Evolutionary conservation across 1,140 invertebrate genomes (phyloP), one percentile per base, ranked within the genome.

Genomic region (Ceratosolen solmsi): DNA sequence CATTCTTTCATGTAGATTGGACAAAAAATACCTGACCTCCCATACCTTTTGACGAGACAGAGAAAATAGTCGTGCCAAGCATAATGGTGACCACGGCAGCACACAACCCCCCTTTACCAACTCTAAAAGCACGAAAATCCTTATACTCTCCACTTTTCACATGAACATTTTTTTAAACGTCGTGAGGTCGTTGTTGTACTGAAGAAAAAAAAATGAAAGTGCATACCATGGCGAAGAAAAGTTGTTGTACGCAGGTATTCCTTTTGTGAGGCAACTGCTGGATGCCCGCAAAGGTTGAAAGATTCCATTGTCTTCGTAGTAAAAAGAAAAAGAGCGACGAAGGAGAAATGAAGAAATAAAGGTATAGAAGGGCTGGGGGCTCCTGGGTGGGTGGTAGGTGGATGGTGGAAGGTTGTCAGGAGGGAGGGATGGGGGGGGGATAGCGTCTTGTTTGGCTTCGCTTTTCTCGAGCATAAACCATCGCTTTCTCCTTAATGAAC

Each of bases 171-270:
- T 72, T 70, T 71, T 0, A 30, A 46, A 46, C 77, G 85, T 86
- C 86, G 84, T 82, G 81, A 68, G 85, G 83, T 82, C 85, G 85
- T 86, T 73, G 83, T 78, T 81, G 79, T 86, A 86, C 85, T 80
- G 87, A 86, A 71, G n/a, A 70, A 9, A 36, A 30, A 79, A 79
- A 56, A 71, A 36, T 36, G 56, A 72, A 86, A 87, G 80, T 68
- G 63, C 63, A 80, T 49, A 49, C 51, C 70, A 58, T 58, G 80
- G 54, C 8, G 27, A 81, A 71, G 74, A 82, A 83, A 78, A 72
- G 80, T 80, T 77, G 63, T 60, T 83, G 46, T 72, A 77, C 22
- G 22, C 76, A 83, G 79, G 79, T 78, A 83, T 82, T 83, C 79
- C 73, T 73, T 83, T 82, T 78, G 65, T 82, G 60, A 46, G 17